Evolutionary conservation across 2,888 invertebrate species (phyloP).

Genomic region (Axea sp.): DNA sequence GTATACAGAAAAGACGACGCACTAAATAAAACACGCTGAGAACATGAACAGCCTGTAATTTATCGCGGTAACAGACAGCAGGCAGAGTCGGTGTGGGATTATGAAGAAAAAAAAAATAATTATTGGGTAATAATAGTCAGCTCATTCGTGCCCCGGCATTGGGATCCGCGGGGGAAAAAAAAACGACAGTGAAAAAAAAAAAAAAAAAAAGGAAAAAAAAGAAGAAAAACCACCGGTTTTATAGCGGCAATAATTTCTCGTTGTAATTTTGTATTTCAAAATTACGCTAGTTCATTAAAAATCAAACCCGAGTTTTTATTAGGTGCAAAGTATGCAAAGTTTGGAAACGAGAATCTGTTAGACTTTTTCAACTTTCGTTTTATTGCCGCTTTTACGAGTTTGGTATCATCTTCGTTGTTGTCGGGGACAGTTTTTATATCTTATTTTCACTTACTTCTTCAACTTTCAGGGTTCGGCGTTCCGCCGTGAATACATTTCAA

Average conservation of each 20-base stretch:
- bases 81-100: too few relatives aligned
- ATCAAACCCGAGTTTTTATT: conserved; percentile 41
- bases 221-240: too few relatives aligned
- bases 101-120: too few relatives aligned
- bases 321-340: conserved; percentile 52
- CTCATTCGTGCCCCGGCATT: too few relatives aligned
- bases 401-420: conserved; percentile 26
- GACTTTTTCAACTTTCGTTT: conserved; percentile 48
- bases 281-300: conserved; percentile 32
- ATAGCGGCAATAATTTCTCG: conserved; percentile 5
- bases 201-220: too few relatives aligned
- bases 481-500: conserved; percentile 1
- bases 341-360: conserved; percentile 43
- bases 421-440: conserved; percentile 45
- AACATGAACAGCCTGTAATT: too few relatives aligned
- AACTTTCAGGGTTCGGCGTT: conserved; percentile 21
- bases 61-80: too few relatives aligned
- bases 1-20: too few relatives aligned
- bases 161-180: background rate
- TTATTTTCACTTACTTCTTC: conserved; percentile 40
- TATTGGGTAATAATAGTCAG: too few relatives aligned
- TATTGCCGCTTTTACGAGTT: conserved; percentile 38
- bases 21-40: too few relatives aligned
- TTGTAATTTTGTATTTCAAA: conserved; percentile 7
- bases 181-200: too few relatives aligned